These are phyloP conservation scores for Epirrhoe tristata DNA, from an alignment of 2,888 invertebrate species.

Conservation along the genomic window DNA sequence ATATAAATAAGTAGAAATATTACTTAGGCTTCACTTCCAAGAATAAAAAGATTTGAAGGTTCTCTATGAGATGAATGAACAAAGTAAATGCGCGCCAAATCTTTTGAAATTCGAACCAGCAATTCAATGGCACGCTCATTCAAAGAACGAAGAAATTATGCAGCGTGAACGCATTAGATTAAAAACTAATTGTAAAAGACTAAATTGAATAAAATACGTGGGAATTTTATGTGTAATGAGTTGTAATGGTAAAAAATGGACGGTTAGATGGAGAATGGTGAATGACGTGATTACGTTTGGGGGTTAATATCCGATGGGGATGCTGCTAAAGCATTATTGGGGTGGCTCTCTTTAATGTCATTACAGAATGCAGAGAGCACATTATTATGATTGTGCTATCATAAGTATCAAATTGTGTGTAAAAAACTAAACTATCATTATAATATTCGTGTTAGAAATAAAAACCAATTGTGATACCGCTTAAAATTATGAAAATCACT, in stretches of 20 bases:
- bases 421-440: constrained; percentile 1
- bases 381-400: constrained; percentile 25
- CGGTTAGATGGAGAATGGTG: constrained; percentile 68
- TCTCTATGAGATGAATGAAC: constrained; percentile 5
- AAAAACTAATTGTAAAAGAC: constrained; percentile 66
- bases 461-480: too few species aligned
- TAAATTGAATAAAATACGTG: constrained; percentile 73
- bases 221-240: constrained; percentile 80
- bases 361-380: constrained; percentile 21
- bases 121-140: constrained; percentile 58
- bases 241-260: constrained; percentile 64
- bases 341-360: constrained; percentile 35
- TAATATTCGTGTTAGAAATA: too few species aligned
- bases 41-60: too few species aligned
- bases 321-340: constrained; percentile 76
- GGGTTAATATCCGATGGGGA: constrained; percentile 79
- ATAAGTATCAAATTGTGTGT: constrained; percentile 9
- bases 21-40: too few species aligned
- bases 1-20: too few species aligned
- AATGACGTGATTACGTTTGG: constrained; percentile 76
- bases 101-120: constrained; percentile 56
- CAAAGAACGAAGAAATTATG: constrained; percentile 72
- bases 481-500: too few species aligned
- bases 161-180: constrained; percentile 82
- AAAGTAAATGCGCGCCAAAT: constrained; percentile 60